Conservation (phyloP, 2,113 vertebrate genomes). For the Nicator chloris region DNA sequence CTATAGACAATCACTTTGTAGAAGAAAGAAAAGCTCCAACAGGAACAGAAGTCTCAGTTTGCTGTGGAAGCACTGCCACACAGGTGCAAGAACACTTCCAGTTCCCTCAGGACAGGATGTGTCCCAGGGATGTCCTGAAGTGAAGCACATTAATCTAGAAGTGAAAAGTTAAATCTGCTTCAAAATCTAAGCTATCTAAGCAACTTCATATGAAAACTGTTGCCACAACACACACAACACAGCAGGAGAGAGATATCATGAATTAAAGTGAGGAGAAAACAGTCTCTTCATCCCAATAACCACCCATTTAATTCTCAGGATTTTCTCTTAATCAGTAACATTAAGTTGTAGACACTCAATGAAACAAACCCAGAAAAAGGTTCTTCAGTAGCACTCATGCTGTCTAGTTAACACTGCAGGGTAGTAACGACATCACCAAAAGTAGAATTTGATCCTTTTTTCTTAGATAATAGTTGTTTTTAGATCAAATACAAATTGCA, state of each 20-base stretch:
- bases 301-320: background rate
- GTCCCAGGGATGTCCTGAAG: background rate
- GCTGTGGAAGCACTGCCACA: background rate
- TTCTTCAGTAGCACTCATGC: background rate
- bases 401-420: background rate
- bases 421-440: background rate
- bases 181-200: background rate
- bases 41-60: background rate
- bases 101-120: background rate
- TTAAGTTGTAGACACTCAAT: background rate
- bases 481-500: conserved; percentile 15
- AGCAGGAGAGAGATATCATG: background rate
- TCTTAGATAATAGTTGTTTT: background rate
- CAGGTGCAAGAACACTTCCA: rapidly evolving
- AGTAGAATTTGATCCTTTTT: background rate
- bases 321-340: background rate
- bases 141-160: background rate
- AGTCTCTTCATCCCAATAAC: background rate
- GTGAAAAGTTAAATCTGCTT: background rate
- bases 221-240: background rate
- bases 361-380: background rate
- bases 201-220: background rate
- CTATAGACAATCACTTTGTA: background rate
- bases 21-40: background rate
- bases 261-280: background rate